Percentiles rank a stretch among this genome's conserved stretches.
phyloP scores from a whole-genome alignment of 2,797 vertebrate genomes.

The Channallabes apus region DNA sequence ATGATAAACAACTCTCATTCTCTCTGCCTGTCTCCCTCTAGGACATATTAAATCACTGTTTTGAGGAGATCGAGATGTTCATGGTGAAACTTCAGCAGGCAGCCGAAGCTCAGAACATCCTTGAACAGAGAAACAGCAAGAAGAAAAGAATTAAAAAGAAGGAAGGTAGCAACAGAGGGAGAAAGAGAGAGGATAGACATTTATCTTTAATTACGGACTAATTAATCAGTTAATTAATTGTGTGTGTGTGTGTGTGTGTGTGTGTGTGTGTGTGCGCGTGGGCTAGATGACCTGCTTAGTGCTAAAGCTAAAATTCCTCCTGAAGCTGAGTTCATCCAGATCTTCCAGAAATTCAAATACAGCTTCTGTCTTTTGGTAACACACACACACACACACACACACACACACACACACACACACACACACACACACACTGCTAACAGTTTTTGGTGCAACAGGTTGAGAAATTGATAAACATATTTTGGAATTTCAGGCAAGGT shows the following conservation, averaged over 20 bases:
- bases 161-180: conserved; percentile 19
- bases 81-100: conserved; percentile 84
- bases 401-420: conserved; percentile 8
- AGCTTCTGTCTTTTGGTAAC: conserved; percentile 85
- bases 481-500: conserved; percentile 71
- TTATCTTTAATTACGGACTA: background rate
- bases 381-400: conserved; percentile 5
- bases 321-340: conserved; percentile 78
- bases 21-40: conserved; percentile 54
- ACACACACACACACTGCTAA: conserved; percentile 1
- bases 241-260: conserved; percentile 32
- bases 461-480: background rate
- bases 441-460: background rate
- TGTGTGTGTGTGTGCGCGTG: conserved; percentile 18
- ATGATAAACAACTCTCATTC: background rate
- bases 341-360: conserved; percentile 89
- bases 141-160: conserved; percentile 75
- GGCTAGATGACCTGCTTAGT: conserved; percentile 76
- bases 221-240: background rate
- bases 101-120: conserved; percentile 77
- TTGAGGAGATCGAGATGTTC: conserved; percentile 86
- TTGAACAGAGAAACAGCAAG: conserved; percentile 80
- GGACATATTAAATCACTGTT: conserved; percentile 88
- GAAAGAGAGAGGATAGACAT: background rate
- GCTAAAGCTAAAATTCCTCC: conserved; percentile 76